Percentiles rank a stretch among this genome's conserved stretches.
Conservation (phyloP, 2,888 invertebrate species). For the Cantharis rufa region DNA sequence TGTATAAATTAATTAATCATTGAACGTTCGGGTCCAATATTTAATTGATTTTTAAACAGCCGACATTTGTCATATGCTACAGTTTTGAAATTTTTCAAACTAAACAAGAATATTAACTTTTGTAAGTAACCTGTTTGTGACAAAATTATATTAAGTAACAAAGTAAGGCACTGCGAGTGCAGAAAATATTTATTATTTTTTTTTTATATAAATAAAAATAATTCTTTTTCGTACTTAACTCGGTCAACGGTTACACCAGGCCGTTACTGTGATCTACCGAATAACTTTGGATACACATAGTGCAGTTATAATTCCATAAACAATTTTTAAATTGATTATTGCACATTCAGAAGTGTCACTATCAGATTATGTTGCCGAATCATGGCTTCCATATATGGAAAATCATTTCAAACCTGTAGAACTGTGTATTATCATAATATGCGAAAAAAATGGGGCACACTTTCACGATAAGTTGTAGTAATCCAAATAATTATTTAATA, state of each 20-base stretch:
- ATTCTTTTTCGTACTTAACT: background rate
- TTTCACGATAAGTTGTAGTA: slow-evolving; percentile 30
- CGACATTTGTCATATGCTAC: background rate
- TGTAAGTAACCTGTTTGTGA: background rate
- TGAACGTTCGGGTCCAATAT: background rate
- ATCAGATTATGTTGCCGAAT: slow-evolving; percentile 31
- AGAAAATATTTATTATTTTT: background rate
- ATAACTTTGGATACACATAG: slow-evolving; percentile 8
- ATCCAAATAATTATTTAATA: slow-evolving; percentile 13
- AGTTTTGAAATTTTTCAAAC: background rate
- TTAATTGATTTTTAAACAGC: slow-evolving; percentile 1
- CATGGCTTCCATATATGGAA: slow-evolving; percentile 29
- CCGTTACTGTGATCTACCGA: background rate
- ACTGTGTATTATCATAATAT: slow-evolving; percentile 26
- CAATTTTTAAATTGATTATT: slow-evolving; percentile 23
- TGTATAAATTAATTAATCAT: background rate
- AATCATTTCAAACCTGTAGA: slow-evolving; percentile 31
- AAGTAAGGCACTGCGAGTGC: background rate
- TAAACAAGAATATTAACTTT: background rate
- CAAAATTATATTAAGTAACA: background rate
- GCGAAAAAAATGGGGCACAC: slow-evolving; percentile 31
- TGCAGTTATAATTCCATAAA: slow-evolving; percentile 11
- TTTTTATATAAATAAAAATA: too few relatives aligned
- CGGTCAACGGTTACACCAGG: background rate
- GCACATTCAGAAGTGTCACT: slow-evolving; percentile 24